These are phyloP conservation scores for Piprites chloris DNA, from an alignment of 2,113 vertebrate genomes.

Conservation along the genomic window DNA sequence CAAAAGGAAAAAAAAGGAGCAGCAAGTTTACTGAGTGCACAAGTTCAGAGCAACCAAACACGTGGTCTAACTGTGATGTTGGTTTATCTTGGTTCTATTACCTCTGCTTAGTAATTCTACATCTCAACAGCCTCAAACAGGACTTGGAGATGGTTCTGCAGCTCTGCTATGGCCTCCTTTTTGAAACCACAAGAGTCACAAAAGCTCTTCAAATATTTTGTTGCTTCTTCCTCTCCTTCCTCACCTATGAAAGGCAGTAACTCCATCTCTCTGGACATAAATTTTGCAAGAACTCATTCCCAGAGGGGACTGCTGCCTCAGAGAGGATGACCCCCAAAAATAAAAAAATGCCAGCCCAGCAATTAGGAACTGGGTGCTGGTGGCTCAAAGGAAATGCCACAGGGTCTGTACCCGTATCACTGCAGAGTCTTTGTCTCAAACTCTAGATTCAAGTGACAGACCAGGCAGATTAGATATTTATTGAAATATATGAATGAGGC, in stretches of 20 bases:
- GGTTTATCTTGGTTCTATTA: neutral
- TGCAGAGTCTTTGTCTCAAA: neutral
- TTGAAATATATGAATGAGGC: conserved; percentile 34
- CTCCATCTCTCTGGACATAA: neutral
- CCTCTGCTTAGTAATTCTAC: neutral
- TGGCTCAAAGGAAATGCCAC: neutral
- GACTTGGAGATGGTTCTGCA: neutral
- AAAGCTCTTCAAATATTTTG: neutral
- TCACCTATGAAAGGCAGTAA: neutral
- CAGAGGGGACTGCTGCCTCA: neutral
- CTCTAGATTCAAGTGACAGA: neutral
- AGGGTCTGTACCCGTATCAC: neutral
- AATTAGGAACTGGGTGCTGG: neutral
- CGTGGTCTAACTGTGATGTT: accelerated
- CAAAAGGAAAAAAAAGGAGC: neutral
- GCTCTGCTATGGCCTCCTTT: neutral
- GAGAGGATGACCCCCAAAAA: neutral
- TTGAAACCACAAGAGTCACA: neutral
- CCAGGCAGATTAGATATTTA: neutral
- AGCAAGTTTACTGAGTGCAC: neutral
- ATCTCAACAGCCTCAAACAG: neutral
- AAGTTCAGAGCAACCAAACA: neutral
- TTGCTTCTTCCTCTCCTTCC: neutral
- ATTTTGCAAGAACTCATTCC: neutral
- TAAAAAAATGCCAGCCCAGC: neutral